Base-by-base conservation (phyloP, 2,888 invertebrate species). In the Lysandra coridon region DNA sequence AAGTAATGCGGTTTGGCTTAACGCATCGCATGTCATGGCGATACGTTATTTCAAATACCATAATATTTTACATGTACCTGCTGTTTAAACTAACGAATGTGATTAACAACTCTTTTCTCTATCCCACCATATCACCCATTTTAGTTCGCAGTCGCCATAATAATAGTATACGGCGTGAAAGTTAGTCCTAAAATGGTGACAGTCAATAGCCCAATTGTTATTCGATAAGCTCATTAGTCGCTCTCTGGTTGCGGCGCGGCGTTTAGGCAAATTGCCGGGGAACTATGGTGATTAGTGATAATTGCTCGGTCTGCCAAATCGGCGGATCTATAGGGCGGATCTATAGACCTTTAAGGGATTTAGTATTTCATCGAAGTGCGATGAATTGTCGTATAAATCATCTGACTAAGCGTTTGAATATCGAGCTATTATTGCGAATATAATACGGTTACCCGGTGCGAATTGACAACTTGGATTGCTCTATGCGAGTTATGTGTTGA, bases 251-350 rank as follows among this genome's bases (percentile, higher is more conserved):
- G 86, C 76, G 87, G 84, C 84, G 86, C 76, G 87, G 84, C 84
- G 86, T 64, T 79, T 79, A 17, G 60, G 75, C 75, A 79, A 76
- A 92, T 92, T 90, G 89, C 87, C 85, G 84, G 84, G 88, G 85
- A 91, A 91, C 90, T 91, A 88, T 88, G 85, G 85, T 88, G 87
- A 91, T 93, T 92, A 92, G 88, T 84, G 87, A 86, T 91, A 91
- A 92, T 92, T 89, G 88, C 86, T 89, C 82, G 89, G 89, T 88
- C 89, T 85, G 85, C 88, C 88, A 86, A 92, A 92, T 89, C 86
- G 87, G 86, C 83, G 83, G 86, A 86, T 88, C 88, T 85, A 85
- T 86, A 83, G 83, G 87, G 86, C 83, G 83, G 86, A 86, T 88
- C 88, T 85, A 85, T 86, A 83, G 83, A 86, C 84, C 84, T 84